These are phyloP conservation scores for Phengaris arion DNA, from an alignment of 2,888 invertebrate species.

Conservation along the genomic window DNA sequence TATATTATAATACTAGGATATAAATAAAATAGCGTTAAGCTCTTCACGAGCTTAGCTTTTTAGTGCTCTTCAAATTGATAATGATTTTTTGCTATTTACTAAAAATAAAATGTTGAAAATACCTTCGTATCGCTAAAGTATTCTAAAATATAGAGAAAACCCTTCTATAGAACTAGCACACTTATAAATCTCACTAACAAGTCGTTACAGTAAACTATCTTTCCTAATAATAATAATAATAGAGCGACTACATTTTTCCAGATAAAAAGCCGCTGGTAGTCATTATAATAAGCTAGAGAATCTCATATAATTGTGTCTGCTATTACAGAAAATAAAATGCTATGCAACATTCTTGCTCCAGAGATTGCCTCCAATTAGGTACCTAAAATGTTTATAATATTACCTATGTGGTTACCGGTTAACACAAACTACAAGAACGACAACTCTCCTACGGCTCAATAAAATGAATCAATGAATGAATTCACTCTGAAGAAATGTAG, in stretches of 20 bases:
- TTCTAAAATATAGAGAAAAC: background rate
- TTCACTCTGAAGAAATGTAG: too few relatives aligned
- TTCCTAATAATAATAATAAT: conserved; percentile 20
- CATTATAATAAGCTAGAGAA: conserved; percentile 18
- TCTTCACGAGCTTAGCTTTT: too few relatives aligned
- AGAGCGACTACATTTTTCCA: conserved; percentile 17
- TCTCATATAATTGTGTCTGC: conserved; percentile 7
- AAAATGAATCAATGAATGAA: too few relatives aligned
- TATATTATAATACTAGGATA: too few relatives aligned
- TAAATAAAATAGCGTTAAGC: too few relatives aligned
- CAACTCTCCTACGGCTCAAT: too few relatives aligned
- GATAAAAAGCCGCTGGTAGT: conserved; percentile 8
- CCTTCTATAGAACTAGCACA: background rate
- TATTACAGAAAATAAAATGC: conserved; percentile 21
- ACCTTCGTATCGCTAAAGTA: background rate
- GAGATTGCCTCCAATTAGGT: conserved; percentile 16
- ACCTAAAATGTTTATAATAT: background rate
- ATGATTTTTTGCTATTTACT: too few relatives aligned
- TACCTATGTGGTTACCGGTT: too few relatives aligned
- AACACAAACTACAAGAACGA: too few relatives aligned
- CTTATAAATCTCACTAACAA: background rate
- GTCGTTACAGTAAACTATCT: conserved; percentile 15
- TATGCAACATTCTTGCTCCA: conserved; percentile 16
- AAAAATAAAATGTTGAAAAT: background rate
- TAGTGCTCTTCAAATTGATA: too few relatives aligned